Base-by-base conservation (phyloP, 2,797 vertebrate species). In the Odontamblyopus lacepedii region DNA sequence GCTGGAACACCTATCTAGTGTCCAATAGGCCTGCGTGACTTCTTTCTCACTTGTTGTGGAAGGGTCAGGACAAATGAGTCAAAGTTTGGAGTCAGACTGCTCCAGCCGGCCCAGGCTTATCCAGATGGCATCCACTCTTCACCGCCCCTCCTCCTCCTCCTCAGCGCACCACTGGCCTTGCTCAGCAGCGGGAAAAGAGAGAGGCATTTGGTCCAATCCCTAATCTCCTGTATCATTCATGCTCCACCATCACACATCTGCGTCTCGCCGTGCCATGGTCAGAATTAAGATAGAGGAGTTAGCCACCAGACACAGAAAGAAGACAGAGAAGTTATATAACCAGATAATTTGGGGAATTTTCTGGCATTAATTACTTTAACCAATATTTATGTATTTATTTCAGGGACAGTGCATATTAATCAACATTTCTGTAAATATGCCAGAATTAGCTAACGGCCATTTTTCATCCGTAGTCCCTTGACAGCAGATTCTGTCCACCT, bases 61-160 rank as follows among this genome's bases (percentile, higher is more conserved):
- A 72, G 61, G 64, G 71, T 62, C 57, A 75, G 74, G 73, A 84
- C 74, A 70, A 79, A 85, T 84, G 67, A 80, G 78, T 83, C 73
- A 74, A 78, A 79, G 79, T 73, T 60, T 75, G 76, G 71, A 85
- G 77, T 63, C 48, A 53, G 57, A 48, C 70, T 84, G 64, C 81
- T 80, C 71, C 74, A 85, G 85, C 83, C 79, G 80, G 80, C 78
- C 72, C 63, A 86, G 75, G 56, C 72, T 35, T 62, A 79, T 77
- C 86, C 89, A 89, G 87, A 85, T 88, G 87, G 85, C 86, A 72
- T 79, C 77, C 80, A 86, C 85, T 82, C 81, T 87, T 82, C 83
- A 73, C 85, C 85, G 81, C 81, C 75, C 86, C 75, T 68, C 64
- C 76, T 81, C 64, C 76, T 81, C 76, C 70, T 67, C 75, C 84